phyloP scores from a whole-genome alignment of 2,888 invertebrate species.

The Mesopsocus fuscifrons region DNA sequence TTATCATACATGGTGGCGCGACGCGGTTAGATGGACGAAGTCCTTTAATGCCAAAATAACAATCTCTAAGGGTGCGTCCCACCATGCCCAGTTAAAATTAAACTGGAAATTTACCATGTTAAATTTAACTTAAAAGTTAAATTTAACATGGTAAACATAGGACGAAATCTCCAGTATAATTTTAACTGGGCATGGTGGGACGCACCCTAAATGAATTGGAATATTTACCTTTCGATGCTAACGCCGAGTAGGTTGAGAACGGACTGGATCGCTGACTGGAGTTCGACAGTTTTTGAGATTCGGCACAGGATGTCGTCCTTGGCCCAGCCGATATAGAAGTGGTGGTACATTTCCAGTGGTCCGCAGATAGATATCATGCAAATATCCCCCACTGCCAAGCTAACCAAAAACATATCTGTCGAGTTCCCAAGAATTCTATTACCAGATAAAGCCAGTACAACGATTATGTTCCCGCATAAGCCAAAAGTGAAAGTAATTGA shows the following conservation, averaged over 20 bases:
- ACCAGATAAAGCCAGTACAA: constrained; percentile 25
- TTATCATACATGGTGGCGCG: no score
- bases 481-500: constrained; percentile 24
- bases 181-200: no score
- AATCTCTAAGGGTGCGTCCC: no score
- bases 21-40: no score
- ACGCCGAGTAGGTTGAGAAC: constrained; percentile 30
- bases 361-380: constrained; percentile 27
- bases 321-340: constrained; percentile 26
- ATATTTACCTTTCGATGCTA: constrained; percentile 30
- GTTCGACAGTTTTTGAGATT: constrained; percentile 27
- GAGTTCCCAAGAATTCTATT: constrained; percentile 23
- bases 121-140: no score
- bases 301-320: constrained; percentile 27
- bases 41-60: no score
- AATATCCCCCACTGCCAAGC: constrained; percentile 26
- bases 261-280: constrained; percentile 28
- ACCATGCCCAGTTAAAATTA: no score
- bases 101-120: no score
- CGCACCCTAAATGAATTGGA: no score
- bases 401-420: constrained; percentile 22
- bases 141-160: no score
- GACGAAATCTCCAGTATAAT: no score
- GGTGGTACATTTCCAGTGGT: constrained; percentile 26
- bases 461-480: constrained; percentile 26